A percentile compares a stretch with the other conserved stretches of the same genome.
These are phyloP conservation scores for Electrona antarctica DNA, from an alignment of 2,113 vertebrate genomes.

Conservation along the genomic window DNA sequence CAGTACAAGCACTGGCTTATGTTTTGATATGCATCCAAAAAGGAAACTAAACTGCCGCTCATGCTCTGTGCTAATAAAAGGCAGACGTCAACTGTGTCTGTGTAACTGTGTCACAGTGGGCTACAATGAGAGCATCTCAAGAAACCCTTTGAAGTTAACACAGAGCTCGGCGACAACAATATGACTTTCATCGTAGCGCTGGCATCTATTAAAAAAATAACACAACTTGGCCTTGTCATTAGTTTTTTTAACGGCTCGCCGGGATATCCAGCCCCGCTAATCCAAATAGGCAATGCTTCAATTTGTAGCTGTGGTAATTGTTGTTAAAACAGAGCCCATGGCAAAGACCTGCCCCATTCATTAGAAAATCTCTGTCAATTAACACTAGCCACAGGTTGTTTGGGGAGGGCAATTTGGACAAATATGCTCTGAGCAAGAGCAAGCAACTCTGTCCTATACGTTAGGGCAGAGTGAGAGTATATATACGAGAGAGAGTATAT, in stretches of 20 bases:
- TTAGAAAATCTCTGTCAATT: slow-evolving; percentile 58
- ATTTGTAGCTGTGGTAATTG: slow-evolving; percentile 43
- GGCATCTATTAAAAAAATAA: slow-evolving; percentile 46
- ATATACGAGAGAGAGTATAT: no score
- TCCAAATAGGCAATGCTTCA: slow-evolving; percentile 21
- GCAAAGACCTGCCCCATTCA: slow-evolving; percentile 49
- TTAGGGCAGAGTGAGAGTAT: no score
- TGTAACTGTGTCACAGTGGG: not conserved
- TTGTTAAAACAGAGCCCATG: slow-evolving; percentile 55
- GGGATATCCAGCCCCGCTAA: slow-evolving; percentile 35
- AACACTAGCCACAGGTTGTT: slow-evolving; percentile 35
- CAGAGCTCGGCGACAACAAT: not conserved
- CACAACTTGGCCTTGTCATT: slow-evolving; percentile 38
- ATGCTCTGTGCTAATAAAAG: not conserved
- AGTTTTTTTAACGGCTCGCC: slow-evolving; percentile 17
- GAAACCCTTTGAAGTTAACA: slow-evolving; percentile 10
- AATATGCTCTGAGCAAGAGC: slow-evolving; percentile 16
- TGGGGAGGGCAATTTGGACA: not conserved
- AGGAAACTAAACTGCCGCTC: not conserved
- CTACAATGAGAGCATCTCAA: not conserved
- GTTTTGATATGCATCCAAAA: not conserved
- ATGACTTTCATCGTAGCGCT: slow-evolving; percentile 2
- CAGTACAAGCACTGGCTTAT: not conserved
- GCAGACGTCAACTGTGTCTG: not conserved
- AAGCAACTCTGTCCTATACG: not conserved